These are phyloP conservation scores for Meles meles DNA, from an alignment of 2,113 vertebrate species.

Conservation along the genomic window DNA sequence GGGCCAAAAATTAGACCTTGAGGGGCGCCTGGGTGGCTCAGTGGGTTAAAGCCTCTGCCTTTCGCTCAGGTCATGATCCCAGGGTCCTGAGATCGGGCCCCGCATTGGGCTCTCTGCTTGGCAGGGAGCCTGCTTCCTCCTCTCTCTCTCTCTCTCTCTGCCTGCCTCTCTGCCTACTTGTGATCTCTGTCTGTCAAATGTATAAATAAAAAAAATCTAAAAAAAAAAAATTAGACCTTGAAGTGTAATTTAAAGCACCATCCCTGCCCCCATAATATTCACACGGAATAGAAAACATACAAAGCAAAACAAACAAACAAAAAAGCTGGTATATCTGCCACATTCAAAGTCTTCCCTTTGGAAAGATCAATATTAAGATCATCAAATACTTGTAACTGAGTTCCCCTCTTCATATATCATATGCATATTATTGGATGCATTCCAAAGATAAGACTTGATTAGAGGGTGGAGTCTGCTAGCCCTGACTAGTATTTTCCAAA, in stretches of 20 bases:
- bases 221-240: slow-evolving; percentile 15
- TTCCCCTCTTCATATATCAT: not conserved
- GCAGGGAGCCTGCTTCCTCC: too few species aligned
- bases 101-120: too few species aligned
- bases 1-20: not conserved
- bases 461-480: not conserved
- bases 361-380: not conserved
- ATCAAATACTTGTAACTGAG: not conserved
- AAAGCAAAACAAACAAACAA: not conserved
- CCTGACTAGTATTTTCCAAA: slow-evolving; percentile 1
- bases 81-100: too few species aligned
- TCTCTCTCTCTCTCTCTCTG: too few species aligned
- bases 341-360: not conserved
- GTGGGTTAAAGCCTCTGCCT: too few species aligned
- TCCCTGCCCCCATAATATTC: not conserved
- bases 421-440: not conserved
- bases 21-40: too few species aligned
- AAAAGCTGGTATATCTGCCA: not conserved
- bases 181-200: too few species aligned
- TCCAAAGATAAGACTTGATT: not conserved
- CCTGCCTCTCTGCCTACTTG: too few species aligned
- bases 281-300: not conserved
- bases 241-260: not conserved
- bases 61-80: too few species aligned
- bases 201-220: too few species aligned